Base-by-base conservation (phyloP, 2,888 invertebrate species). In the Nipponacmea schrenckii region DNA sequence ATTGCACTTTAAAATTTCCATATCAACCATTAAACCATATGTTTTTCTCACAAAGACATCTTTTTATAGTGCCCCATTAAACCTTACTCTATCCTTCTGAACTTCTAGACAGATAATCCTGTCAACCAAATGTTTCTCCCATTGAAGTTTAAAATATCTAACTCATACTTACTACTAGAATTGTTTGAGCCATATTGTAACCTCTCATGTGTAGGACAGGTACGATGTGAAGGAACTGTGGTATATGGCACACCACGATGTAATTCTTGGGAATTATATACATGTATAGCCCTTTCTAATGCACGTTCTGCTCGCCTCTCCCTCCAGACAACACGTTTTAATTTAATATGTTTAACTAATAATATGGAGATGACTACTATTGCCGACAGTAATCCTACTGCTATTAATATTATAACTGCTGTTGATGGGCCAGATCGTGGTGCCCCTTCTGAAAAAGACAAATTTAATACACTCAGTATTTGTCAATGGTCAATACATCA, bases 391-490 rank as follows among this genome's bases (percentile, higher is more conserved):
- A 65, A 39, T 14, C 65, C 56, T 14, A 50, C 44, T 4, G 48
- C 39, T 48, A 77, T 76, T 20, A 76, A 72, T 17, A 78, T 76
- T 8, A 79, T 74, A 39, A 79, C 65, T 20, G 70, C 72, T n/a
- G 71, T 66, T 10, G 78, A 78, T 15, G 78, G 62, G 2, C 73
- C 68, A 14, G 68, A 44, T 45, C 68, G 31, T 2, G 67, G 67
- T 24, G 69, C 67, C 14, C 62, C 62, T 50, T 69, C 73, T 73
- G 63, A n/a, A 63, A 24, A 48, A 63, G 46, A 66, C 56, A 56
- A 31, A 31, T 31, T 31, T 31, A 31, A 31, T 2, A 31, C 31
- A 31, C 2, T 31, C 31, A 31, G 31, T 31, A 7, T 31, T 31
- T 31, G 7, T 31, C 31, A 4, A 31, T n/a, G n/a, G 31, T 2